phyloP scores from a whole-genome alignment of 2,797 vertebrate genomes.

The Dendrocincla fuliginosa region DNA sequence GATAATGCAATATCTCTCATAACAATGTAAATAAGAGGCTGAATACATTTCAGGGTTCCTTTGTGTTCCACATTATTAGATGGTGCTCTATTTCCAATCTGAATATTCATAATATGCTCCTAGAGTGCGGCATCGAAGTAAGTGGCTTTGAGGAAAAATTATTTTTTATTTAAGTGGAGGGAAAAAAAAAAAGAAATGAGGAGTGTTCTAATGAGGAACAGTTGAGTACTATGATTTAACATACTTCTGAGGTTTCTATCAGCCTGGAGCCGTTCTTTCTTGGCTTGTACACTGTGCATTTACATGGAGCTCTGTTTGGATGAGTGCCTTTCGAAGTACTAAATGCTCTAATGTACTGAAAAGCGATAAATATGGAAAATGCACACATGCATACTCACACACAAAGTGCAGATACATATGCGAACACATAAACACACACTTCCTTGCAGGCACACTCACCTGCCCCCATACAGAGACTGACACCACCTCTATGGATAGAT shows the following conservation, averaged over 20 bases:
- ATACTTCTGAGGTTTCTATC: constrained; percentile 59
- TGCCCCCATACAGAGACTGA: not conserved
- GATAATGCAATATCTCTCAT: constrained; percentile 31
- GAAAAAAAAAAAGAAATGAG: not conserved
- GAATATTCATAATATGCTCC: constrained; percentile 70
- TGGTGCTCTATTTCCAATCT: constrained; percentile 52
- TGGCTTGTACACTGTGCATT: constrained; percentile 56
- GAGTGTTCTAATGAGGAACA: constrained; percentile 65
- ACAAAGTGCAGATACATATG: not conserved
- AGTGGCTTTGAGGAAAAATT: constrained; percentile 60
- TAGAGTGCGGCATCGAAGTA: constrained; percentile 43
- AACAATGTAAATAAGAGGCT: constrained; percentile 53
- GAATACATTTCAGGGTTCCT: constrained; percentile 10
- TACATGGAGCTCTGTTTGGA: constrained; percentile 61
- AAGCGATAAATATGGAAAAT: constrained; percentile 73
- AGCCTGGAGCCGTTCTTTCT: constrained; percentile 62
- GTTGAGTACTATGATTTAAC: constrained; percentile 63
- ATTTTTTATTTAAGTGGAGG: constrained; percentile 40
- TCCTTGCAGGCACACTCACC: not conserved
- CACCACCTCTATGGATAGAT: not conserved
- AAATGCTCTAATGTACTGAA: constrained; percentile 72
- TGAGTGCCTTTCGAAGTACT: constrained; percentile 69
- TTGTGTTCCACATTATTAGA: constrained; percentile 36
- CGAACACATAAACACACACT: not conserved
- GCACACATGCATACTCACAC: not conserved